Evolutionary conservation across 1,140 invertebrate species (phyloP).

Genomic region (Conus ventricosus): DNA sequence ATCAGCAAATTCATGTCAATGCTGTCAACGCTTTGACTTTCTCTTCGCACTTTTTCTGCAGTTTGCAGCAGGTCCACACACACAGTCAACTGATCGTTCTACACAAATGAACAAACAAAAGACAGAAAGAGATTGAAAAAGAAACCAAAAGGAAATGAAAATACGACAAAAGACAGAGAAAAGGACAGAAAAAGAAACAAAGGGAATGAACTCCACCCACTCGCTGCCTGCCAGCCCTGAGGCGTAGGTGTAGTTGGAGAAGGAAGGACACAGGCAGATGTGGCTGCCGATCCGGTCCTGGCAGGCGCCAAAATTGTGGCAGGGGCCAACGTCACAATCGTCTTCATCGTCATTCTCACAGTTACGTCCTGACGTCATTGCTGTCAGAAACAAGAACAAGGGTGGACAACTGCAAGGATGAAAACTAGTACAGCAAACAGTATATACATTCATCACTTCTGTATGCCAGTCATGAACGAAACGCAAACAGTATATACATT

Average conservation of each 20-base stretch:
- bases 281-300: conserved; percentile 41
- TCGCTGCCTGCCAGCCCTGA: conserved; percentile 31
- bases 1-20: too few relatives aligned
- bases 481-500: not conserved
- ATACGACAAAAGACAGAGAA: not conserved
- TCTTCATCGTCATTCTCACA: conserved; percentile 74
- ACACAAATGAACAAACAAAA: too few relatives aligned
- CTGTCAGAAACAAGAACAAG: conserved; percentile 17
- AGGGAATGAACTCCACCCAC: not conserved
- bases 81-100: too few relatives aligned
- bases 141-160: too few relatives aligned
- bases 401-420: too few relatives aligned
- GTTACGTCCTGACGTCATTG: conserved; percentile 22
- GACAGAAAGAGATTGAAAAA: too few relatives aligned
- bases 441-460: not conserved
- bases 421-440: too few relatives aligned
- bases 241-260: conserved; percentile 43
- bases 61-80: too few relatives aligned
- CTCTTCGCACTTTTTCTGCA: too few relatives aligned
- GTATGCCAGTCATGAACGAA: too few relatives aligned
- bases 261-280: conserved; percentile 53
- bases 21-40: too few relatives aligned
- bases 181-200: not conserved
- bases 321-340: conserved; percentile 87
- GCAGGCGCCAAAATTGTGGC: conserved; percentile 68